Evolutionary conservation across 1,140 invertebrate species (phyloP).

Genomic region (Camponotus floridanus): DNA sequence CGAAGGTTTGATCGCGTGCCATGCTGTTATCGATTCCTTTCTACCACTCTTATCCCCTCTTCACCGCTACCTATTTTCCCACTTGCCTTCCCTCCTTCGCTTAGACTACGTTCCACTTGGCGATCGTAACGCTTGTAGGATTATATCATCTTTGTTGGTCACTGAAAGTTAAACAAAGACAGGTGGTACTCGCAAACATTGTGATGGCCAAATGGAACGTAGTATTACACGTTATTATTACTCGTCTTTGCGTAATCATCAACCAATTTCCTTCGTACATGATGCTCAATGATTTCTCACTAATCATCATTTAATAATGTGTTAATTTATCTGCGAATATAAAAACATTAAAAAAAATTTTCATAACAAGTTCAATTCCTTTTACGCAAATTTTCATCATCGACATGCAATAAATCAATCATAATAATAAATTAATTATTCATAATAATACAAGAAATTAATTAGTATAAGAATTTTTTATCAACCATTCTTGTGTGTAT

Average conservation of each 20-base stretch:
- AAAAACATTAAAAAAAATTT: background rate
- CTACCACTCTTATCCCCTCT: slow-evolving; percentile 38
- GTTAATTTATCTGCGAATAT: background rate
- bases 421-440: no score
- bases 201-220: no score
- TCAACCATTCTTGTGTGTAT: background rate
- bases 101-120: background rate
- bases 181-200: no score
- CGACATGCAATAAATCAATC: no score
- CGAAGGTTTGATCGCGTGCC: slow-evolving; percentile 47
- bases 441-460: background rate
- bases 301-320: background rate
- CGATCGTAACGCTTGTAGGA: no score
- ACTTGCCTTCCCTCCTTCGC: background rate
- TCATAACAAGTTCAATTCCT: background rate
- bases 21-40: slow-evolving; percentile 50
- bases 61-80: background rate
- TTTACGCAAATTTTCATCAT: background rate
- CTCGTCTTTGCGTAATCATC: slow-evolving; percentile 13
- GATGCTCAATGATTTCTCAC: background rate
- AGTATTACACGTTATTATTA: background rate
- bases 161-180: no score
- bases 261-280: background rate
- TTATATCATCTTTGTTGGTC: no score
- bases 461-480: background rate